Percentiles rank a stretch among this genome's conserved stretches.
Evolutionary conservation across 2,888 invertebrate genomes (phyloP).

Genomic region (Ctena decussata): DNA sequence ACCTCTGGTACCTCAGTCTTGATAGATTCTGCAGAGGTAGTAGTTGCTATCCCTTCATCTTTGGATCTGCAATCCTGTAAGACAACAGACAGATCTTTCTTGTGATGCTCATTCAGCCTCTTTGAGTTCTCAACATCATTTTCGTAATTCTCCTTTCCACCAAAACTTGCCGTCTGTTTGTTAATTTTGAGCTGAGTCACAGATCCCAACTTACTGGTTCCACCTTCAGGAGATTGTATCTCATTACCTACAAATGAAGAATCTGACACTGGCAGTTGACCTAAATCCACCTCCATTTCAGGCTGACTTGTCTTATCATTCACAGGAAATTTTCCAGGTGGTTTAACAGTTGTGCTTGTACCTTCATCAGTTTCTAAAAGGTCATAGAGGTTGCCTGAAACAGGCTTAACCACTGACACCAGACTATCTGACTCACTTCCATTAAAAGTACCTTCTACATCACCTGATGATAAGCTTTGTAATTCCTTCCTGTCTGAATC

Average conservation of each 20-base stretch:
- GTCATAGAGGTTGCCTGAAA: neutral
- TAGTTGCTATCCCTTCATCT: neutral
- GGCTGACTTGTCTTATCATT: no score
- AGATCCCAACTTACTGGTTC: no score
- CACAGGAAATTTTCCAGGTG: no score
- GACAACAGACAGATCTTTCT: neutral
- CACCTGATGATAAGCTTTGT: no score
- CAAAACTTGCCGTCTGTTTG: neutral
- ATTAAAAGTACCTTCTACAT: no score
- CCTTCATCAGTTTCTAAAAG: neutral
- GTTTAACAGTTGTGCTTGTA: no score
- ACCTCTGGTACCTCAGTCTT: constrained; percentile 20
- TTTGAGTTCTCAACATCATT: neutral
- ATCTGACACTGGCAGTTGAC: no score
- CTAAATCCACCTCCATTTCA: no score
- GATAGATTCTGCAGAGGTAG: neutral
- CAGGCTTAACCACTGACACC: no score
- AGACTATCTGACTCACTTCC: no score
- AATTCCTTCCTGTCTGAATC: neutral
- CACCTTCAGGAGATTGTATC: no score
- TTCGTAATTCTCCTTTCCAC: neutral
- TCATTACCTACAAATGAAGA: no score
- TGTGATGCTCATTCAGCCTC: neutral
- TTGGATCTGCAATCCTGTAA: neutral
- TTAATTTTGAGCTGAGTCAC: neutral